A percentile compares a stretch with the other conserved stretches of the same genome.
These are phyloP conservation scores for Cyprinodon brontotheroides DNA, from an alignment of 2,113 vertebrate species.

Conservation along the genomic window DNA sequence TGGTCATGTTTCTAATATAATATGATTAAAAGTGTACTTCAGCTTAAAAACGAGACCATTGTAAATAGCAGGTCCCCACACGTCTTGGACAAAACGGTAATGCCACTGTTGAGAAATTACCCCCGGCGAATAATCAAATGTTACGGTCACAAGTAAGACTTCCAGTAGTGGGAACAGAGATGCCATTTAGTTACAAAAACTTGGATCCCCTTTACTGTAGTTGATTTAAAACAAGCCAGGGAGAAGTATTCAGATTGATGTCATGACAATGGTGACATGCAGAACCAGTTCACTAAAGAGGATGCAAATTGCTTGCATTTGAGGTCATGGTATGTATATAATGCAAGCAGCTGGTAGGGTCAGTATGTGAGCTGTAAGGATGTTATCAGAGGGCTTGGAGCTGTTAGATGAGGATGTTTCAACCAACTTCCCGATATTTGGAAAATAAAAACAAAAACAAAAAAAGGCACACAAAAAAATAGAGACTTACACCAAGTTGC, in stretches of 20 bases:
- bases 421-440: background rate
- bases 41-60: no score
- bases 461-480: background rate
- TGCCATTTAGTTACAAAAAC: background rate
- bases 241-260: constrained; percentile 45
- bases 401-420: background rate
- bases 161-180: no score
- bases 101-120: no score
- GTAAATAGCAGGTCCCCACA: no score
- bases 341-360: constrained; percentile 57
- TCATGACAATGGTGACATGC: constrained; percentile 68
- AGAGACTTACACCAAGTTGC: constrained; percentile 91
- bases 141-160: no score
- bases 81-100: no score
- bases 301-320: constrained; percentile 58
- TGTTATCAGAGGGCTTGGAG: constrained; percentile 17
- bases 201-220: background rate
- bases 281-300: constrained; percentile 48
- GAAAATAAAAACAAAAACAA: background rate
- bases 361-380: constrained; percentile 21
- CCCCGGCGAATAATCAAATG: no score
- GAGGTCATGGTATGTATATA: constrained; percentile 62
- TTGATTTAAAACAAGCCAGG: constrained; percentile 4
- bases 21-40: no score
- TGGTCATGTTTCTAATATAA: no score